Conservation (phyloP, 2,797 vertebrate species). For the Picus viridis region DNA sequence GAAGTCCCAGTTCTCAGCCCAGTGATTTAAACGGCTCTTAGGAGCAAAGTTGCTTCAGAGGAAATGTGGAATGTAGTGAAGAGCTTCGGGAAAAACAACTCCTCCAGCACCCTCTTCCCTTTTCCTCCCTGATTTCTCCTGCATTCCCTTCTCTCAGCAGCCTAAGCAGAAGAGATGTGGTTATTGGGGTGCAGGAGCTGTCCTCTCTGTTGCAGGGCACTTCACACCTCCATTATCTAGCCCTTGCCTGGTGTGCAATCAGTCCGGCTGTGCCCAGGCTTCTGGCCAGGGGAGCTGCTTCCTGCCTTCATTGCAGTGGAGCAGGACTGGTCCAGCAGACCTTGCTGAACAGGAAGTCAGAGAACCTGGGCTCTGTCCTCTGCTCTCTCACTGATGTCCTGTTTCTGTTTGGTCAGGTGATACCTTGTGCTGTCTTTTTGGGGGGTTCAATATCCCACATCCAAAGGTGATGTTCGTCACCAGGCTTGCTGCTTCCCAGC, state of each 20-base stretch:
- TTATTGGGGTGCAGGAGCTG: neutral
- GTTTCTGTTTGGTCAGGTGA: neutral
- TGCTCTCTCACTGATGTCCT: neutral
- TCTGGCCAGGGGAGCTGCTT: neutral
- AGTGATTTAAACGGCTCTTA: neutral
- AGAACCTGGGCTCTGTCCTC: neutral
- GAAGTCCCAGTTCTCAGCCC: neutral
- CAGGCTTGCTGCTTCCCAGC: neutral
- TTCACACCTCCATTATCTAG: neutral
- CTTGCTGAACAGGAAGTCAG: neutral
- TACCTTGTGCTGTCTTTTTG: neutral
- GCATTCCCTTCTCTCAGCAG: neutral
- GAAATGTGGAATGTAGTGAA: neutral
- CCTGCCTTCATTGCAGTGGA: rapidly evolving
- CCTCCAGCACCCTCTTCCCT: neutral
- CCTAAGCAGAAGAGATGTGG: neutral
- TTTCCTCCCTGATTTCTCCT: neutral
- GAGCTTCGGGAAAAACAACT: neutral
- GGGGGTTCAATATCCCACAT: neutral
- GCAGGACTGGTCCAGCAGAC: neutral
- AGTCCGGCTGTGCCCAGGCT: neutral
- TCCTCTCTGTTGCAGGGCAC: neutral
- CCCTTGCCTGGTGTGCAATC: neutral
- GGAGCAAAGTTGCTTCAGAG: neutral
- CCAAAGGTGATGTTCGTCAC: neutral